Percentiles rank a stretch among this genome's conserved stretches.
Evolutionary conservation across 1,140 invertebrate genomes (phyloP).

Genomic region (Lucilia sericata): DNA sequence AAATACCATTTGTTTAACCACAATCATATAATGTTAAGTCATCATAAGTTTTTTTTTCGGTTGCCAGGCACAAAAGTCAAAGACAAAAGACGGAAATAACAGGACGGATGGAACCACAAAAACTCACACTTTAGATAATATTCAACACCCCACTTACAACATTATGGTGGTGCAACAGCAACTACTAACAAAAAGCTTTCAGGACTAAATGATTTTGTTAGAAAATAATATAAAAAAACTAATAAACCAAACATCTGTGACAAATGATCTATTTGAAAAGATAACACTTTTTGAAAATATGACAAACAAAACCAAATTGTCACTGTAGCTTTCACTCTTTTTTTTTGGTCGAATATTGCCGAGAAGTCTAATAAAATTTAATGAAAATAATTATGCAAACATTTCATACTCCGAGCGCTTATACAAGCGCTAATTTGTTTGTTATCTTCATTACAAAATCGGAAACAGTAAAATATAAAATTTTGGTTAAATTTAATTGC

Average conservation of each 20-base stretch:
- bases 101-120: background rate
- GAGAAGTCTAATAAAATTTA: background rate
- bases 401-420: background rate
- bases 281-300: constrained; percentile 34
- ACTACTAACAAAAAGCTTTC: background rate
- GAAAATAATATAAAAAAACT: background rate
- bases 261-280: constrained; percentile 49
- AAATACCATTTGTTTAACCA: constrained; percentile 46
- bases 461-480: constrained; percentile 2
- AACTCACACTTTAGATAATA: background rate
- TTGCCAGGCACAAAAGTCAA: constrained; percentile 30
- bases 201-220: constrained; percentile 19
- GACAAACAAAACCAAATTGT: background rate
- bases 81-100: background rate
- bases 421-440: constrained; percentile 50
- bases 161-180: constrained; percentile 23
- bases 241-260: constrained; percentile 50
- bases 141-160: constrained; percentile 28
- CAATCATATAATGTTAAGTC: constrained; percentile 49
- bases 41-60: constrained; percentile 39
- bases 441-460: constrained; percentile 49
- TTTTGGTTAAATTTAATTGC: constrained; percentile 36
- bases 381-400: constrained; percentile 45
- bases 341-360: background rate
- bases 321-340: background rate